These are phyloP conservation scores for Dipodomys merriami DNA, from an alignment of 2,113 vertebrate genomes.

Conservation along the genomic window DNA sequence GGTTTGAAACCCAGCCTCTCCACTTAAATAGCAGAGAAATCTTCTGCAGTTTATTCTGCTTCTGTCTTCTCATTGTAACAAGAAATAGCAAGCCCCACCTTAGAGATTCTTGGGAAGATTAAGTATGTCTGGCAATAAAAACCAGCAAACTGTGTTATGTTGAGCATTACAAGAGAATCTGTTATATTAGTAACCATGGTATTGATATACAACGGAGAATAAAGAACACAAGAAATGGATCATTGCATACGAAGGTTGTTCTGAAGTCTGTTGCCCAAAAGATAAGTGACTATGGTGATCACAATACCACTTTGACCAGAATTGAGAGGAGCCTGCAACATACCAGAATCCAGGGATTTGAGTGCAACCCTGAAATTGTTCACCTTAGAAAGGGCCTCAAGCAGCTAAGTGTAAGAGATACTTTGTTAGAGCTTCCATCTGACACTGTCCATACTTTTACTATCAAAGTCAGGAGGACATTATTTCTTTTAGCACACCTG, in stretches of 20 bases:
- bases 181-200: neutral
- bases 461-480: neutral
- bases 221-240: neutral
- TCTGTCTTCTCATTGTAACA: slow-evolving; percentile 24
- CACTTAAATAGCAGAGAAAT: neutral
- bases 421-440: neutral
- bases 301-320: neutral
- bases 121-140: neutral
- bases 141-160: neutral
- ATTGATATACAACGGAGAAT: neutral
- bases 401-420: neutral
- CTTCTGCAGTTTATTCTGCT: neutral
- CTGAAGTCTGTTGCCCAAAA: neutral
- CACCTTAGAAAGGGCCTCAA: neutral
- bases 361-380: neutral
- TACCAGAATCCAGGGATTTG: neutral
- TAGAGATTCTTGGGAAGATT: neutral
- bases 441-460: neutral
- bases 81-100: neutral
- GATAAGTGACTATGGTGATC: neutral
- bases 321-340: neutral
- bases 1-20: neutral
- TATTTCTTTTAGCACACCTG: neutral
- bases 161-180: neutral
- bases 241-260: neutral